Evolutionary conservation across 2,797 vertebrate species (phyloP), one percentile per base, ranked within the genome.

Genomic region (Microcaecilia unicolor): DNA sequence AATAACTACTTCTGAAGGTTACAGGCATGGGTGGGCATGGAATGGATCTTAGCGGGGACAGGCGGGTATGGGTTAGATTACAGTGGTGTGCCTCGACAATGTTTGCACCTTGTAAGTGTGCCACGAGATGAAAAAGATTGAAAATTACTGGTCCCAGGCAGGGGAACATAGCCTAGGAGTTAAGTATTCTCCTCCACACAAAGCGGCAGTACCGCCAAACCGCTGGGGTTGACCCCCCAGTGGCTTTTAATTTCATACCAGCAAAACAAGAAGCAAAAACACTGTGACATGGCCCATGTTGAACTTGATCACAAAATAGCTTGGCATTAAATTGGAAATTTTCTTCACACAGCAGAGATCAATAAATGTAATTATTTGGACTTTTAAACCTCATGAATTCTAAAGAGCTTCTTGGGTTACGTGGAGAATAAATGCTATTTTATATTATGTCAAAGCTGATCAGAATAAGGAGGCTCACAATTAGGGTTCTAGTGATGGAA

Each of bases 361-460:
- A 70, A 72, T 72, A 65, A 59, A 64, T 64, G 55, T 53, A 70
- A 72, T 72, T 67, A 70, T 67, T 67, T 67, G 46, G 50, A 51
- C 44, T 67, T n/a, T n/a, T 58, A 59, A 64, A 58, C 17, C 32
- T 67, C 58, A 64, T 65, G 63, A 64, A 67, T 72, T 67, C 61
- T 61, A 63, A 65, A 65, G 36, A 60, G 52, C 36, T 38, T 37
- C 32, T 52, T 1, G 1, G 57, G 60, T 64, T 65, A 60, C 52
- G 50, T 23, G 24, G 37, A 47, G 36, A 67, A 45, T 55, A 67
- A 67, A 44, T 48, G 44, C 34, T 48, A 25, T 67, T 67, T 65
- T 58, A 63, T 56, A 48, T 0, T 0, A 28, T 58, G 48, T 54
- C 55, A 60, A 52, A 64, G 50, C 58, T 52, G 63, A 60, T 59